Base-by-base conservation (phyloP, 2,888 invertebrate genomes). In the Chaitophorus viminalis region DNA sequence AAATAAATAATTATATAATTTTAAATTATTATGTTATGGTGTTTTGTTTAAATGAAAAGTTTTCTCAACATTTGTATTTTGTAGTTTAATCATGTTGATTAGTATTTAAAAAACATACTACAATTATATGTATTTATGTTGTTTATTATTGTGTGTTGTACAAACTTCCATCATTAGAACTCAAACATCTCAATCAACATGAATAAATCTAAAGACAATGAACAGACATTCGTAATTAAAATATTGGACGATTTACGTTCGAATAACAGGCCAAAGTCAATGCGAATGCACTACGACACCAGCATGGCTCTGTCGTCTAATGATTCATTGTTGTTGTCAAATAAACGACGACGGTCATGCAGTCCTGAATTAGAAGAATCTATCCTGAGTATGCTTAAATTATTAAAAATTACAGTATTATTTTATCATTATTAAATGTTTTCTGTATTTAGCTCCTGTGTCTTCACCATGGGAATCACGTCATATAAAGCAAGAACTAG, bases 381-480 rank as follows among this genome's bases (percentile, higher is more conserved):
- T 31, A 74, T 81, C 3, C 21, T 81, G 3, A 81, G 87, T 87
- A 81, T 60, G 46, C 0, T 60, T 74, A 9, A 79, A 33, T 3
- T 46, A 46, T 1, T 33, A 29, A 68, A n/a, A 54, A 36, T 11
- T 78, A 21, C 5, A 9, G n/a, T n/a, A 65, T n/a, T 65, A 46
- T 14, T 46, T 0, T n/a, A 29, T 54, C 60, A 5, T 60, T 60
- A 31, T 5, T 74, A 74, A 25, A 74, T 36, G 5, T 14, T 90
- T 90, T 25, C 89, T 91, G 5, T 90, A 72, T 72, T 79, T 17
- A 77, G 88, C 33, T 29, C 70, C 75, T 74, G 88, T 85, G 39
- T 88, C 89, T 83, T 94, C 94, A 0, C 95, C 95, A 0, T 94
- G 95, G 93, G 95, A 95, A 91, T 92, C 93, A 8, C 93, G 94